These are phyloP conservation scores for Rhinogobius similis DNA, from an alignment of 2,113 vertebrate species.

Conservation along the genomic window DNA sequence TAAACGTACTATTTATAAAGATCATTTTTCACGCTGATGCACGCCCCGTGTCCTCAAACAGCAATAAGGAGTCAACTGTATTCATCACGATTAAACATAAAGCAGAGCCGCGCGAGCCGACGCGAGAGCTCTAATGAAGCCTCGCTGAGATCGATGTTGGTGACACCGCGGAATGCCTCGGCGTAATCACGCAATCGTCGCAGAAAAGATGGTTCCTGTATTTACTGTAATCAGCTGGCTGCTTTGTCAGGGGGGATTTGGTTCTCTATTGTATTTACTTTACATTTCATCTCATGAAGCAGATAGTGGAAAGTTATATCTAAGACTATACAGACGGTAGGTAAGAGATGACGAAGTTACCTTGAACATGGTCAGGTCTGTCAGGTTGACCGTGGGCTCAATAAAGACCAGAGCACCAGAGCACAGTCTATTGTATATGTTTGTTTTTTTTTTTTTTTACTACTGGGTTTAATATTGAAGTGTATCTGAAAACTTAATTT, in stretches of 20 bases:
- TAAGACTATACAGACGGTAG: too few species aligned
- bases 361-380: too few species aligned
- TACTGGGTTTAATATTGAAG: too few species aligned
- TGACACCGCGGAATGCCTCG: slow-evolving; percentile 10
- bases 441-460: too few species aligned
- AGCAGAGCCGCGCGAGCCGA: slow-evolving; percentile 20
- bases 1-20: slow-evolving; percentile 36
- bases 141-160: slow-evolving; percentile 43
- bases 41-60: slow-evolving; percentile 26
- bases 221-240: not conserved
- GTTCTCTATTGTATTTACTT: too few species aligned
- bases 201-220: not conserved
- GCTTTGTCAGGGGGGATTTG: not conserved
- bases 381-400: too few species aligned
- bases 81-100: slow-evolving; percentile 54
- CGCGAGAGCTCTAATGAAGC: slow-evolving; percentile 41
- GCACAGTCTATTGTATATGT: too few species aligned
- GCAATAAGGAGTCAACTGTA: slow-evolving; percentile 27
- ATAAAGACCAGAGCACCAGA: too few species aligned
- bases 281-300: not conserved
- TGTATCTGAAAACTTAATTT: too few species aligned
- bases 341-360: too few species aligned
- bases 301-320: too few species aligned
- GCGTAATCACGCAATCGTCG: slow-evolving; percentile 30
- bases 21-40: slow-evolving; percentile 34